Evolutionary conservation across 2,113 vertebrate genomes (phyloP).

Genomic region (Poeciliopsis retropinna): DNA sequence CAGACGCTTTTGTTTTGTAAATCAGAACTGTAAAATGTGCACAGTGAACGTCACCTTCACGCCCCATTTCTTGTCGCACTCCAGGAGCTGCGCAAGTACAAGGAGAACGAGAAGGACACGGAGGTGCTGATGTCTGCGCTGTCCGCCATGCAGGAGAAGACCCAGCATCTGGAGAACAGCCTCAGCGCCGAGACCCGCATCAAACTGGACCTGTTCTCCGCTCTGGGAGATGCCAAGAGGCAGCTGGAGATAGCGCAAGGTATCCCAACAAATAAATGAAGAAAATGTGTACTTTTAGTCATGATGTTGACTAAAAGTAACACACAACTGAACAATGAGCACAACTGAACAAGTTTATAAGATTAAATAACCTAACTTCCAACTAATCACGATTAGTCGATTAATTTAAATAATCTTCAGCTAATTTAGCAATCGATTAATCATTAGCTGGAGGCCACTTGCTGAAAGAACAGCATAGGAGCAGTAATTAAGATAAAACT

Average conservation of each 20-base stretch:
- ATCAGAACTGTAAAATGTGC: too few species aligned
- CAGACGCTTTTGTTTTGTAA: background rate
- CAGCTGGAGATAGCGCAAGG: constrained; percentile 99
- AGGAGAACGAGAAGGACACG: constrained; percentile 97
- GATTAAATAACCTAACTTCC: too few species aligned
- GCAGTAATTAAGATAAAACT: too few species aligned
- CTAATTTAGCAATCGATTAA: too few species aligned
- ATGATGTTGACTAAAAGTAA: too few species aligned
- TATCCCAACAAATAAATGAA: constrained; percentile 43
- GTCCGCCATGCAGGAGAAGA: constrained; percentile 99
- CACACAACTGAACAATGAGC: too few species aligned
- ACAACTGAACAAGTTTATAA: too few species aligned
- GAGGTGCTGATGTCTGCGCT: constrained; percentile 98
- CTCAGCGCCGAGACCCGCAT: constrained; percentile 96
- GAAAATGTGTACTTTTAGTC: too few species aligned
- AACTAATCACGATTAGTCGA: too few species aligned
- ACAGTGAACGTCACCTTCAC: background rate
- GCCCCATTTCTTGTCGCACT: background rate
- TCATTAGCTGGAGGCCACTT: too few species aligned
- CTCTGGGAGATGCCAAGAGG: constrained; percentile 94
- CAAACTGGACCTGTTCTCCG: constrained; percentile 98
- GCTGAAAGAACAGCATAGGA: too few species aligned
- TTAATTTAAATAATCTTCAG: too few species aligned
- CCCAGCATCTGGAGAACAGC: constrained; percentile 98
- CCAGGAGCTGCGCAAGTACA: constrained; percentile 95